phyloP scores from a whole-genome alignment of 2,888 invertebrate genomes.

The Caenorhabditis afra region DNA sequence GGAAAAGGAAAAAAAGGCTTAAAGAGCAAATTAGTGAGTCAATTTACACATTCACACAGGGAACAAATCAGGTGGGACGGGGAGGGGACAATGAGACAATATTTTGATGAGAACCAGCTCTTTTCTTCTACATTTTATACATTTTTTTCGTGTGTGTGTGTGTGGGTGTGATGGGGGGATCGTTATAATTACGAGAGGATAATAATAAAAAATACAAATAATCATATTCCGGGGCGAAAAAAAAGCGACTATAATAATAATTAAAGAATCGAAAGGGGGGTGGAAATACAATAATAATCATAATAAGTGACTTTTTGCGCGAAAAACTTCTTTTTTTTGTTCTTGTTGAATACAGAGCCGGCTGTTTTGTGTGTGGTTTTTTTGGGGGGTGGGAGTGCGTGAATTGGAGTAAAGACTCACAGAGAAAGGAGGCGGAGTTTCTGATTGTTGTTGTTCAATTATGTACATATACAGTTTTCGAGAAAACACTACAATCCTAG shows the following conservation, averaged over 20 bases:
- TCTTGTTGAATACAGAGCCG: constrained; percentile 48
- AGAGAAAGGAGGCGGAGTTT: constrained; percentile 14
- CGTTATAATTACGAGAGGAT: background rate
- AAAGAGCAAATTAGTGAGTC: constrained; percentile 38
- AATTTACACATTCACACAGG: constrained; percentile 53
- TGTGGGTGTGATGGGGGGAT: background rate
- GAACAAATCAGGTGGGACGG: constrained; percentile 7
- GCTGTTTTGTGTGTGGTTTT: constrained; percentile 32
- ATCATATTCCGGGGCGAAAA: too few species aligned
- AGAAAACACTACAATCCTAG: constrained; percentile 15
- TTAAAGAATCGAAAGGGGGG: background rate
- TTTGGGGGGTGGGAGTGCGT: too few species aligned
- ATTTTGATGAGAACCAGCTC: constrained; percentile 53
- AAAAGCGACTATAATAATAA: too few species aligned
- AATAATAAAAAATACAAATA: background rate
- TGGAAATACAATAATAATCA: too few species aligned
- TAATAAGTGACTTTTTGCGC: constrained; percentile 24
- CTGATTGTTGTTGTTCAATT: constrained; percentile 36
- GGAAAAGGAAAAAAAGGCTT: background rate
- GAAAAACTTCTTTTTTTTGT: constrained; percentile 7
- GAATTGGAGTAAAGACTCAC: background rate
- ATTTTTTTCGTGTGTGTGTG: constrained; percentile 12
- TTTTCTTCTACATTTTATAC: constrained; percentile 31
- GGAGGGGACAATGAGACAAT: background rate
- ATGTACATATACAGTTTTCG: constrained; percentile 45